Conservation (phyloP, 2,113 vertebrate species). For the Heloderma charlesbogerti region DNA sequence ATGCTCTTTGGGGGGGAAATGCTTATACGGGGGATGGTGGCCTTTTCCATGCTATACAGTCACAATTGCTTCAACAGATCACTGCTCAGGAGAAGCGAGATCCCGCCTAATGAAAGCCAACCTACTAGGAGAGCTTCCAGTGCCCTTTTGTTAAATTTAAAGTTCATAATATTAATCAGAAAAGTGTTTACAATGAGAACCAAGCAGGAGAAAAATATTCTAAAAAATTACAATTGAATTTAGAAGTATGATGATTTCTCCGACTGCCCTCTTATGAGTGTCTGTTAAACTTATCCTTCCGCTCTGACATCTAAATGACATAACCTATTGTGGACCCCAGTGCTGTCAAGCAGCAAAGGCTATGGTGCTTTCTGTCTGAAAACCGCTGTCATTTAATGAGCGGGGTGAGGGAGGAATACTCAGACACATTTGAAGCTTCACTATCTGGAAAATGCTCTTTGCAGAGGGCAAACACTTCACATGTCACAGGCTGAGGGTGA, state of each 20-base stretch:
- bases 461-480: constrained; percentile 38
- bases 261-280: constrained; percentile 19
- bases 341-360: constrained; percentile 19
- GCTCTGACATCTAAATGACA: constrained; percentile 20
- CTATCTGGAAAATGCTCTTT: constrained; percentile 40
- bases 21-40: constrained; percentile 74
- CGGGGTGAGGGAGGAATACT: constrained; percentile 26
- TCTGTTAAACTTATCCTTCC: constrained; percentile 36
- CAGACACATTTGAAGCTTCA: constrained; percentile 47
- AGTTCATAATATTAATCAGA: constrained; percentile 77
- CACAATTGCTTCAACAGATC: constrained; percentile 80
- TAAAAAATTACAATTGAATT: constrained; percentile 63
- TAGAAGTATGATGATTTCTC: constrained; percentile 49
- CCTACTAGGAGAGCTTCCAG: constrained; percentile 63
- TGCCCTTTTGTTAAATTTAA: constrained; percentile 73
- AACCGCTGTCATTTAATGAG: not conserved
- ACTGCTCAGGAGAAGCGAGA: constrained; percentile 76
- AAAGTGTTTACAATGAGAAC: constrained; percentile 65
- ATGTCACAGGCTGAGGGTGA: constrained; percentile 54
- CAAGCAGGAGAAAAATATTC: constrained; percentile 54
- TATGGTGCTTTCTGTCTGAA: constrained; percentile 40
- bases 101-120: constrained; percentile 74
- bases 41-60: constrained; percentile 75
- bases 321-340: constrained; percentile 21
- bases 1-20: constrained; percentile 73